Evolutionary conservation across 2,113 vertebrate genomes (phyloP).

Genomic region (Anthoscopus minutus): DNA sequence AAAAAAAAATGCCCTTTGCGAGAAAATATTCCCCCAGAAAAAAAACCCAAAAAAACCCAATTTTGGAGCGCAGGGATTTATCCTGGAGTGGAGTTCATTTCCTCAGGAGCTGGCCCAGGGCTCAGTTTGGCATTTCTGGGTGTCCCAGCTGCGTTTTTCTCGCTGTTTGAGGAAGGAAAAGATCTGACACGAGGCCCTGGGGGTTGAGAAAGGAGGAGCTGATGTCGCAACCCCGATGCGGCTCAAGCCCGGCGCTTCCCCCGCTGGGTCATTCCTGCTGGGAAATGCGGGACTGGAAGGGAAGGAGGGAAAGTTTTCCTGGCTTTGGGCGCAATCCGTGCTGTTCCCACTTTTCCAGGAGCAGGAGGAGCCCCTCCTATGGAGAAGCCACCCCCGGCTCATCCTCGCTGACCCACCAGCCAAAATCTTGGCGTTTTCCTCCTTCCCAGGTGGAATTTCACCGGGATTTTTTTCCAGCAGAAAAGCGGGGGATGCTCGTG

Average conservation of each 20-base stretch:
- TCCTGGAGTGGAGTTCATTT: not conserved
- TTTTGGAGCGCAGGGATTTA: not conserved
- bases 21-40: not conserved
- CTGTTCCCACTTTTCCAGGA: fast-evolving
- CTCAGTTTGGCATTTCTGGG: not conserved
- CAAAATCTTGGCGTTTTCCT: not conserved
- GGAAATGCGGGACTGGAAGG: fast-evolving
- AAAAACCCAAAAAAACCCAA: not conserved
- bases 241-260: not conserved
- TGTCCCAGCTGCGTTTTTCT: not conserved
- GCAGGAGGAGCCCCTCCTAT: not conserved
- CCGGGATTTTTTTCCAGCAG: not conserved
- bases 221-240: fast-evolving
- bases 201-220: not conserved
- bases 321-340: fast-evolving
- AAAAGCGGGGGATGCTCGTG: not conserved
- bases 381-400: not conserved
- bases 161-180: not conserved
- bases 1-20: not conserved
- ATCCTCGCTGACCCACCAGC: fast-evolving
- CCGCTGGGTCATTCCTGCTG: not conserved
- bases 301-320: not conserved
- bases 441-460: not conserved
- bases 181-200: fast-evolving
- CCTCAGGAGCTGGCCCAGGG: not conserved